Base-by-base conservation (phyloP, 2,888 invertebrate genomes). In the Camptogramma bilineatum region DNA sequence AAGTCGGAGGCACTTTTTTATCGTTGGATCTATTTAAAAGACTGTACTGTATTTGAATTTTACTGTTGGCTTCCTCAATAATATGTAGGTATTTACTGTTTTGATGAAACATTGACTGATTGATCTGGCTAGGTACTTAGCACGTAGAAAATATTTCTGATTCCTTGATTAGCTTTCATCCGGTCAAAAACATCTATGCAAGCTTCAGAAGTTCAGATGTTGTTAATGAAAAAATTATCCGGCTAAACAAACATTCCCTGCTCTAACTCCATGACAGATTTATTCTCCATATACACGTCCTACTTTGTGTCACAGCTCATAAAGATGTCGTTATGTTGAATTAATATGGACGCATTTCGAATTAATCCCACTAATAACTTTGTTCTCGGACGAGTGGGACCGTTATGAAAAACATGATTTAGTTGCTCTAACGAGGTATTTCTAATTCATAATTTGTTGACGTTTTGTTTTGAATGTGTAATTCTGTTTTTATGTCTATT, bases 291-390 rank as follows among this genome's bases (percentile, higher is more conserved):
- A 85, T 83, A 82, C 88, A 85, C 86, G 86, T 87, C 86, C 88
- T 85, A 85, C 83, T 89, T 86, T 86, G 83, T 88, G 85, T 90
- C 88, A 82, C 89, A 87, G 80, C 86, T 87, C 90, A 87, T 90
- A 91, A 91, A 90, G 80, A 89, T 84, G 88, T 91, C 91, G 76
- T 87, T 87, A 84, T 79, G 74, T 84, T 80, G 83, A 86, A 90
- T 89, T 88, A 86, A 88, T 88, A 87, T 83, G 78, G 80, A 73
- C 76, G 77, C 78, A 78, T 78, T 72, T 77, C 80, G 80, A 85
- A 88, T 87, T 87, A 84, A 86, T 86, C 82, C 72, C 60, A 74
- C 76, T 78, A 82, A 78, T 83, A 82, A 84, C 84, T 80, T 79
- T 77, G 75, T 78, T 79, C 72, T 74, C 64, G 65, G 69, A 64